Evolutionary conservation across 1,140 invertebrate genomes (phyloP), one percentile per base, ranked within the genome.

Genomic region (Bombus sylvicola): DNA sequence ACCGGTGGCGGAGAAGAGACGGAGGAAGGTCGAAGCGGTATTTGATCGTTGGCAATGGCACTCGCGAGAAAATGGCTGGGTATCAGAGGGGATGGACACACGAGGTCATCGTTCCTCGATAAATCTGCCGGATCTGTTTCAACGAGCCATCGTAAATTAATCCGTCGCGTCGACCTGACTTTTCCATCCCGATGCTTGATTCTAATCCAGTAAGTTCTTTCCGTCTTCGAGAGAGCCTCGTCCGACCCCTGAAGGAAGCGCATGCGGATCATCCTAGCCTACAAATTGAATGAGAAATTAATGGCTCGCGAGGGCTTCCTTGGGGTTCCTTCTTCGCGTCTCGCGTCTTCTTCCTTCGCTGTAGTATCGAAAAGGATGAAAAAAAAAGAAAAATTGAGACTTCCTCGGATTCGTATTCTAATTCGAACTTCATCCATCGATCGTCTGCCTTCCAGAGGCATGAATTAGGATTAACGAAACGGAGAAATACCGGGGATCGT

Each of bases 61-160:
- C 18, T 41, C 37, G 53, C 62, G 81, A 77, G 81, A 41, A 83
- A 77, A 83, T 66, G 73, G 62, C 47, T 47, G 47, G 72, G 25
- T 57, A 43, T 47, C 3, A 4, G 12, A 25, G 31, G 22, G 53
- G 74, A 18, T 22, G 74, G 31, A 77, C 37, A 66, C 69, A 68
- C 57, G 88, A 47, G 85, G 83, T 90, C 88, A 88, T 90, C 83
- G 86, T 88, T 82, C 43, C 83, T 73, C 91, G 90, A 92, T 91
- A 89, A 92, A 89, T 92, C 87, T 92, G 68, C 64, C 18, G 80
- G 87, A 92, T 92, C 90, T 89, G 91, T 92, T 92, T 92, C 88
- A 81, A 86, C 87, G 90, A 91, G 66, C 77, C 75, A 66, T 83
- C 88, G 87, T 86, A 92, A 93, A 92, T 93, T 93, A 93, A 92